These are phyloP conservation scores for Agelaius tricolor DNA, from an alignment of 2,113 vertebrate genomes.

Conservation along the genomic window DNA sequence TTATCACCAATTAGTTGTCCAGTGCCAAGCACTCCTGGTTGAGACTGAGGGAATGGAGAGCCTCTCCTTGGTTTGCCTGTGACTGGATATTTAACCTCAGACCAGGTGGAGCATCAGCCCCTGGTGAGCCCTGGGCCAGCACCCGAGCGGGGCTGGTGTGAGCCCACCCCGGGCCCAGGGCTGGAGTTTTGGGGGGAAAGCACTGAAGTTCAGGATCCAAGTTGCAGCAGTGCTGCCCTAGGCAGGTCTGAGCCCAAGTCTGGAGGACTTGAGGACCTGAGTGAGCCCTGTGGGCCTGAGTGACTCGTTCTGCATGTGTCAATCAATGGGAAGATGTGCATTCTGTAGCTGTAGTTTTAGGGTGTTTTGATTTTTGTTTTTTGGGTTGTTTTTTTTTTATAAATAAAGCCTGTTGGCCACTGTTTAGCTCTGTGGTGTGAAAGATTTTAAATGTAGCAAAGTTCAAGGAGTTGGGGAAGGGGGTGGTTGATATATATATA, in stretches of 20 bases:
- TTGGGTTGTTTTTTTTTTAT: not conserved
- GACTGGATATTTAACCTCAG: conserved; percentile 28
- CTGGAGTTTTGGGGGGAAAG: not conserved
- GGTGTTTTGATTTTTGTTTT: conserved; percentile 68
- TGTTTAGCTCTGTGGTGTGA: conserved; percentile 74
- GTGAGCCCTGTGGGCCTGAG: conserved; percentile 58
- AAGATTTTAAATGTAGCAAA: conserved; percentile 76
- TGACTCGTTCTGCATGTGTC: conserved; percentile 88
- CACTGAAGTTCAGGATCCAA: conserved; percentile 29
- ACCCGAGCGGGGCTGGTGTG: not conserved
- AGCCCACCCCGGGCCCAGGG: not conserved
- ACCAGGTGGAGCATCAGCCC: not conserved
- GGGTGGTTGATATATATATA: not conserved
- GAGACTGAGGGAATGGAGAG: not conserved
- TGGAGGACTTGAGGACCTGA: conserved; percentile 42
- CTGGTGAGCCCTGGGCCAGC: not conserved
- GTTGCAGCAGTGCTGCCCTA: conserved; percentile 34
- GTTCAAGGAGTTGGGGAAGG: conserved; percentile 42
- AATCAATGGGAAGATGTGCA: conserved; percentile 98
- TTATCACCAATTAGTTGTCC: conserved; percentile 10
- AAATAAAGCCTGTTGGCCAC: conserved; percentile 73
- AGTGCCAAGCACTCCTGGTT: conserved; percentile 48
- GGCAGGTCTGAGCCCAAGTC: conserved; percentile 49
- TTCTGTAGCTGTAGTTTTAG: conserved; percentile 87
- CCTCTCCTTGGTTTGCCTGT: conserved; percentile 33